These are phyloP conservation scores for Conger conger DNA, from an alignment of 2,113 vertebrate genomes.

Conservation along the genomic window DNA sequence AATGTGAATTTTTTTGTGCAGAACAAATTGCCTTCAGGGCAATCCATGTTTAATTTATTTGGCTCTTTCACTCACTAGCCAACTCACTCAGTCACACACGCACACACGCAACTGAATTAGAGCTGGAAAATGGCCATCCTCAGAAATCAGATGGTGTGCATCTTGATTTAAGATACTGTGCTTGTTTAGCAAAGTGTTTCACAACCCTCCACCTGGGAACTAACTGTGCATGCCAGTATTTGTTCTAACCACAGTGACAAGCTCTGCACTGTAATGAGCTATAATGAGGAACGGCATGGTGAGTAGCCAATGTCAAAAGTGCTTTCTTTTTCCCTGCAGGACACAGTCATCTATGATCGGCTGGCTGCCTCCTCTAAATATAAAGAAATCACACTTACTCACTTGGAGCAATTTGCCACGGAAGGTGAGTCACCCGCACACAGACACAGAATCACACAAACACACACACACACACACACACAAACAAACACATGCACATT, in stretches of 20 bases:
- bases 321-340: conserved; percentile 68
- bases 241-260: no score
- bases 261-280: no score
- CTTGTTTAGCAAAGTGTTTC: neutral
- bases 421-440: conserved; percentile 76
- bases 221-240: no score
- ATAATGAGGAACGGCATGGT: neutral
- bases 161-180: neutral
- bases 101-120: no score
- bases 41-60: no score
- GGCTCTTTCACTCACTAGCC: no score
- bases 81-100: no score
- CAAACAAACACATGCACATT: neutral
- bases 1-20: no score
- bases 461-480: neutral
- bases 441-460: neutral
- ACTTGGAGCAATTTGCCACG: conserved; percentile 97
- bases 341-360: conserved; percentile 95
- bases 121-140: no score
- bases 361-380: conserved; percentile 93
- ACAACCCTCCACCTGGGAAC: no score
- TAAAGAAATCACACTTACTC: conserved; percentile 97
- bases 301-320: neutral
- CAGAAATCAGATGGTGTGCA: no score
- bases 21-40: no score